A percentile compares a stretch with the other conserved stretches of the same genome.
These are phyloP conservation scores for Gambusia affinis DNA, from an alignment of 2,113 vertebrate genomes.

Conservation along the genomic window DNA sequence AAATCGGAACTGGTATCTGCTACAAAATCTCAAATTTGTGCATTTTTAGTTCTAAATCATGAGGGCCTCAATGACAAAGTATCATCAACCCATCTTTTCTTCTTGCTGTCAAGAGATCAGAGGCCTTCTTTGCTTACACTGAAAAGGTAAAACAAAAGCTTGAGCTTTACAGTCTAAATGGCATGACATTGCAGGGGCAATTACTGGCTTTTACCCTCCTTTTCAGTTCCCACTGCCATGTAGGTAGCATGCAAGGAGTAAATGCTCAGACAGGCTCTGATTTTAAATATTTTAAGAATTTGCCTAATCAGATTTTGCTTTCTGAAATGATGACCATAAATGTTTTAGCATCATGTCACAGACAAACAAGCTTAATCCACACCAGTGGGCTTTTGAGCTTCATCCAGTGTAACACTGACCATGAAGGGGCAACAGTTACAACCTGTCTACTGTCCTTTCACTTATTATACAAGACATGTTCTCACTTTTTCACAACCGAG, in stretches of 20 bases:
- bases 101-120: conserved; percentile 41
- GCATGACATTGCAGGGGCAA: conserved; percentile 87
- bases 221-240: conserved; percentile 87
- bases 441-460: conserved; percentile 37
- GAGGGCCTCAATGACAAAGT: conserved; percentile 2
- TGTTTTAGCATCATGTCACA: conserved; percentile 95
- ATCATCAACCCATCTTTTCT: conserved; percentile 20
- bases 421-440: conserved; percentile 68
- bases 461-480: conserved; percentile 58
- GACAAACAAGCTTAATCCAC: conserved; percentile 89
- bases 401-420: conserved; percentile 88
- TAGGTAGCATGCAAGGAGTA: conserved; percentile 78
- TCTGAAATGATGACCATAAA: conserved; percentile 93
- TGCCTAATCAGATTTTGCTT: conserved; percentile 97
- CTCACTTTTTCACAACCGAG: conserved; percentile 41
- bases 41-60: not conserved
- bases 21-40: not conserved
- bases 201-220: conserved; percentile 89
- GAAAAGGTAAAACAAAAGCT: conserved; percentile 41
- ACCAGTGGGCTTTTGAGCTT: conserved; percentile 89
- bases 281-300: conserved; percentile 99
- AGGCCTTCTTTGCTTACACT: conserved; percentile 58
- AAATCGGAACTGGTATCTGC: not conserved
- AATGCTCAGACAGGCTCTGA: conserved; percentile 96
- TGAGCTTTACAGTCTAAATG: conserved; percentile 79